These are phyloP conservation scores for Willisornis vidua DNA, from an alignment of 2,113 vertebrate genomes.

Conservation along the genomic window DNA sequence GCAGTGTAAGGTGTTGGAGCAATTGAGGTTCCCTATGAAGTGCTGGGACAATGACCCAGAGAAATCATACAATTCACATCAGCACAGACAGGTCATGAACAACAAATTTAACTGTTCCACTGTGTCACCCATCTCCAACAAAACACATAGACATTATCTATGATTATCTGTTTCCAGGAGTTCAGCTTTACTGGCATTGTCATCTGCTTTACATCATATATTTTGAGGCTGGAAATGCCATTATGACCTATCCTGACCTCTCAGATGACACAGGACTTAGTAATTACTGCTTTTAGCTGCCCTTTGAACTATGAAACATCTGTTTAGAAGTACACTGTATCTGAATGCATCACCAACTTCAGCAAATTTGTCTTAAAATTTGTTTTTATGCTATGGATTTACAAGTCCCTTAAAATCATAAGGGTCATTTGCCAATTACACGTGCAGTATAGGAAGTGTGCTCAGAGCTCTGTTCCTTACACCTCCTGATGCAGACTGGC, in stretches of 20 bases:
- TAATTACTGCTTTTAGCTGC: background rate
- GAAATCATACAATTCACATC: background rate
- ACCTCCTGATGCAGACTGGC: background rate
- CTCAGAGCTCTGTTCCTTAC: background rate
- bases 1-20: background rate
- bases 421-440: background rate
- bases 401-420: background rate
- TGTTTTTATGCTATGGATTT: background rate
- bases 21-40: background rate
- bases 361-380: background rate
- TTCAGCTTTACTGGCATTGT: background rate
- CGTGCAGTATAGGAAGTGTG: background rate
- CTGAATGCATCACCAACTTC: background rate
- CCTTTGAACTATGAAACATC: background rate
- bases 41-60: background rate
- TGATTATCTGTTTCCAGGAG: background rate
- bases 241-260: background rate
- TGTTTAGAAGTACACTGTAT: background rate
- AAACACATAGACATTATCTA: background rate
- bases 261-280: background rate
- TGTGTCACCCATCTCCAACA: background rate
- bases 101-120: background rate
- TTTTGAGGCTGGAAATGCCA: background rate
- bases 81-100: background rate
- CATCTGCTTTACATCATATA: background rate